These are phyloP conservation scores for Pelodiscus sinensis DNA, from an alignment of 2,113 vertebrate species.

Conservation along the genomic window DNA sequence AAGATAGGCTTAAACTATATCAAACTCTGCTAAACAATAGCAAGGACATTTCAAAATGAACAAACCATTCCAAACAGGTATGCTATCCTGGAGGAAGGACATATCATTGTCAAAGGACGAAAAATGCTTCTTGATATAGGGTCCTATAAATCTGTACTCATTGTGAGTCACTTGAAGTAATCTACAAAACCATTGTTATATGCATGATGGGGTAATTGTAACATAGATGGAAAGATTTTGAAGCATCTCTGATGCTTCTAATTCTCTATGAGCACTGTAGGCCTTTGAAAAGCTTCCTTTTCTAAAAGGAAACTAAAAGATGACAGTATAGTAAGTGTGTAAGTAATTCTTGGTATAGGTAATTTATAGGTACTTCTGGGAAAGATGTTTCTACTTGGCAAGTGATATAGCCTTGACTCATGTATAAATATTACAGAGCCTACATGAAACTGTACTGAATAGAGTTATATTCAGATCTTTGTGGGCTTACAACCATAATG, in stretches of 20 bases:
- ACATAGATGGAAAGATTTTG: not conserved
- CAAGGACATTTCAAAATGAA: not conserved
- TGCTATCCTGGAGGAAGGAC: not conserved
- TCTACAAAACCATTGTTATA: not conserved
- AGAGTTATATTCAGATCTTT: not conserved
- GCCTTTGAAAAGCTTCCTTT: not conserved
- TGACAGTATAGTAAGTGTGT: not conserved
- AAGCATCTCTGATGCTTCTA: not conserved
- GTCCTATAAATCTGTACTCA: not conserved
- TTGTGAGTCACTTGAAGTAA: conserved; percentile 20
- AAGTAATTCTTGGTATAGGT: not conserved
- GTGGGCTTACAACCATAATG: not conserved
- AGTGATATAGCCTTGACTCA: not conserved
- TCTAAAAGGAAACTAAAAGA: not conserved
- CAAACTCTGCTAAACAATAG: not conserved
- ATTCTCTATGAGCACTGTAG: not conserved
- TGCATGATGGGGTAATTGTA: not conserved
- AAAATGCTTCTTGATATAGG: conserved; percentile 59
- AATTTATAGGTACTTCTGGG: not conserved
- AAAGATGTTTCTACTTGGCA: not conserved
- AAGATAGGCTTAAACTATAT: conserved; percentile 12
- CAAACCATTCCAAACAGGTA: not conserved
- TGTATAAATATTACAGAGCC: not conserved
- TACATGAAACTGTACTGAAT: not conserved
- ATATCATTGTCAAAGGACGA: conserved; percentile 30